phyloP scores from a whole-genome alignment of 1,140 invertebrate species.

The Arctopsyche grandis region DNA sequence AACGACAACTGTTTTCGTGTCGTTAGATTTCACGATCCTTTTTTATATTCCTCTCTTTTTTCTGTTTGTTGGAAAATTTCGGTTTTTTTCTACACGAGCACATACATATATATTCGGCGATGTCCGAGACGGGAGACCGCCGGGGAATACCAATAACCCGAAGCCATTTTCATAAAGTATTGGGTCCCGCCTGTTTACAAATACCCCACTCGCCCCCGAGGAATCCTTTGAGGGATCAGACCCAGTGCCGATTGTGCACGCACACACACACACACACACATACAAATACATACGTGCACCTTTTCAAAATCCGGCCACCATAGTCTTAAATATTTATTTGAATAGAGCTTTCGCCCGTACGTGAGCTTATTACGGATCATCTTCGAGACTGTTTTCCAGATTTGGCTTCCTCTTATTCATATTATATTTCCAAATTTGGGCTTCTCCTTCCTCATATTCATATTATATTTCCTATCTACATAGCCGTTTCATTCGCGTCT shows the following conservation, averaged over 20 bases:
- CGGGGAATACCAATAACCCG: slow-evolving; percentile 34
- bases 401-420: no score
- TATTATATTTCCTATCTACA: no score
- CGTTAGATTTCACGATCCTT: slow-evolving; percentile 37
- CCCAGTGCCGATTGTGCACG: slow-evolving; percentile 20
- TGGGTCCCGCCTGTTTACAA: slow-evolving; percentile 35
- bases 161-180: slow-evolving; percentile 40
- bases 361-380: slow-evolving; percentile 34
- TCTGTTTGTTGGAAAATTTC: slow-evolving; percentile 14
- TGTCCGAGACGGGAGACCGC: background rate
- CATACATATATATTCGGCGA: background rate
- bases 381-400: background rate
- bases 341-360: slow-evolving; percentile 13
- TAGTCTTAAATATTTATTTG: slow-evolving; percentile 30
- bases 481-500: no score
- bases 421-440: no score
- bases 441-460: no score
- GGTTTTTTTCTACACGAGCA: background rate
- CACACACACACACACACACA: background rate
- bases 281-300: no score
- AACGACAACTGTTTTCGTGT: slow-evolving; percentile 38
- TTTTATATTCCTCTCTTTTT: background rate
- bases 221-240: slow-evolving; percentile 33
- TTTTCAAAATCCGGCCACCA: background rate
- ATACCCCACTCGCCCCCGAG: slow-evolving; percentile 12